phyloP scores from a whole-genome alignment of 2,113 vertebrate species.

The Scatophagus argus region DNA sequence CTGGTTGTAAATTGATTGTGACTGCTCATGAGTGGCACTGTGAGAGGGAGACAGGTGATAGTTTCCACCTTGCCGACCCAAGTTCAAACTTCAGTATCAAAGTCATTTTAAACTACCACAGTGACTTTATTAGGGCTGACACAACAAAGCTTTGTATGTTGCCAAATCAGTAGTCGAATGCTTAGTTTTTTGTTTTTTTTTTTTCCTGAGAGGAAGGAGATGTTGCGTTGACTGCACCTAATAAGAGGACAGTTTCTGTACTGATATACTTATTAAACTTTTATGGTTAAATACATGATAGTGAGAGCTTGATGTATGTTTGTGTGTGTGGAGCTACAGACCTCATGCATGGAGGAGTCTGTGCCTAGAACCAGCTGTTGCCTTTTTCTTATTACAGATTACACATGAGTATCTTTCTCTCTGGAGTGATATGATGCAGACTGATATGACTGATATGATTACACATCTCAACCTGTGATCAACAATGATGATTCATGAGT shows the following conservation, averaged over 20 bases:
- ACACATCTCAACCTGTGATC: constrained; percentile 22
- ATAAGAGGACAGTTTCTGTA: neutral
- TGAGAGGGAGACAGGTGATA: constrained; percentile 14
- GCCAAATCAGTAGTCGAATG: too few relatives aligned
- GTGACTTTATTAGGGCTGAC: neutral
- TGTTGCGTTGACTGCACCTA: too few relatives aligned
- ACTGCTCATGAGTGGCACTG: constrained; percentile 32
- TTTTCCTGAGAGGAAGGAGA: too few relatives aligned
- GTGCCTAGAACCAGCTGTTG: neutral
- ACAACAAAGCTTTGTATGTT: too few relatives aligned
- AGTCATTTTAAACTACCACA: neutral
- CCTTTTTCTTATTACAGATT: neutral
- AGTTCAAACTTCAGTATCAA: constrained; percentile 1
- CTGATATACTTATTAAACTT: neutral
- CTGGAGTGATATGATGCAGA: neutral
- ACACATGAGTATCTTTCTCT: constrained; percentile 10
- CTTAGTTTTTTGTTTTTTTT: too few relatives aligned
- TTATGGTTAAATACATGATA: neutral
- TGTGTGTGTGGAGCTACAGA: neutral
- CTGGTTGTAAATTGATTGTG: constrained; percentile 24
- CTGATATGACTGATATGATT: too few relatives aligned
- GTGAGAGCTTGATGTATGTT: neutral
- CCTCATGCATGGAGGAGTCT: neutral
- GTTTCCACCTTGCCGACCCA: constrained; percentile 16
- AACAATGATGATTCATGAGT: constrained; percentile 23